Evolutionary conservation across 1,140 invertebrate genomes (phyloP).

Genomic region (Lucilia sericata): DNA sequence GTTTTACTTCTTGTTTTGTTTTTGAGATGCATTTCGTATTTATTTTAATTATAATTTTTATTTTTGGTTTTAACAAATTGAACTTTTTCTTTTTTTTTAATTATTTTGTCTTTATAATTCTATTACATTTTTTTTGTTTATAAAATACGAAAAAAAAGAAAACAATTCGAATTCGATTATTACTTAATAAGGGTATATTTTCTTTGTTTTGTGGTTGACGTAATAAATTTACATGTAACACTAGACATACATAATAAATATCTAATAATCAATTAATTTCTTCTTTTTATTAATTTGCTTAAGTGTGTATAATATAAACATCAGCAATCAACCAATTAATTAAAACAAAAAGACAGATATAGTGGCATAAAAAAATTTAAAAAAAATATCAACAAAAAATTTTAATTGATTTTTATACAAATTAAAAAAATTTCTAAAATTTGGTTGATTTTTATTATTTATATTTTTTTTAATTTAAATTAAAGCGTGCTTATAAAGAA

Average conservation of each 20-base stretch:
- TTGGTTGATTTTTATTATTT: not conserved
- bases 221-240: constrained; percentile 18
- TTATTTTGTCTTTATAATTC: not conserved
- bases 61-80: not conserved
- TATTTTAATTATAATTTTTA: not conserved
- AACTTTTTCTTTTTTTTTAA: not conserved
- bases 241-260: constrained; percentile 29
- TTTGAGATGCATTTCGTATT: constrained; percentile 13
- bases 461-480: not conserved
- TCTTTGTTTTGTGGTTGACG: not conserved
- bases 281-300: too few relatives aligned
- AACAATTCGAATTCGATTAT: not conserved
- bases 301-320: not conserved
- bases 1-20: not conserved
- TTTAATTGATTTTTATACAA: not conserved
- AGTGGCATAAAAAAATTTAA: too few relatives aligned
- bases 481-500: constrained; percentile 11
- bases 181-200: not conserved
- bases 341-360: not conserved
- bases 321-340: not conserved
- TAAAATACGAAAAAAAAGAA: constrained; percentile 11
- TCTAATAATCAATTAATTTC: constrained; percentile 16
- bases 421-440: not conserved
- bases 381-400: not conserved
- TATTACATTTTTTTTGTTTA: not conserved